Evolutionary conservation across 2,113 vertebrate species (phyloP).

Genomic region (Poeciliopsis retropinna): DNA sequence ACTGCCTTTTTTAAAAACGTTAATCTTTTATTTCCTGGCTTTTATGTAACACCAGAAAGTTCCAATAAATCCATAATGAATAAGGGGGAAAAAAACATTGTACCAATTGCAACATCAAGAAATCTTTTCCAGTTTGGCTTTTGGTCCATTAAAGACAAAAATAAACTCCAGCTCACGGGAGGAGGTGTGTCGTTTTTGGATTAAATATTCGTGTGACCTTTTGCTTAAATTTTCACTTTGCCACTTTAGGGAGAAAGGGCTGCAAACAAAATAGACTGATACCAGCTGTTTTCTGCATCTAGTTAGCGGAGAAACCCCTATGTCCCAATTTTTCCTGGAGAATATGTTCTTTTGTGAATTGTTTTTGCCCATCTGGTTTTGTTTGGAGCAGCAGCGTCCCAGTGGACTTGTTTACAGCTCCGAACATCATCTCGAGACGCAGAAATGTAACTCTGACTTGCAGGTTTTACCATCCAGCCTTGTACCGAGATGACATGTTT

Average conservation of each 20-base stretch:
- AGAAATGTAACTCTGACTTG: slow-evolving; percentile 40
- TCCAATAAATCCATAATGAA: background rate
- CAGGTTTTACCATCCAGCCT: slow-evolving; percentile 28
- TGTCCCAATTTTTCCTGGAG: slow-evolving; percentile 53
- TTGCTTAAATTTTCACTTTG: slow-evolving; percentile 28
- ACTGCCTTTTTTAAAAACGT: background rate
- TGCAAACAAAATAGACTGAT: slow-evolving; percentile 28
- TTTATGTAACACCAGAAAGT: background rate
- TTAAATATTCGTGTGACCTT: slow-evolving; percentile 19
- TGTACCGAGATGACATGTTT: slow-evolving; percentile 44
- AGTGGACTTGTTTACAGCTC: slow-evolving; percentile 66
- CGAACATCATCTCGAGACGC: slow-evolving; percentile 61
- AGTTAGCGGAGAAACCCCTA: slow-evolving; percentile 53
- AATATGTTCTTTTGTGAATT: slow-evolving; percentile 68
- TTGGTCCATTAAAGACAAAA: slow-evolving; percentile 12
- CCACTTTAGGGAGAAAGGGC: slow-evolving; percentile 22
- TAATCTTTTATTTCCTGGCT: background rate
- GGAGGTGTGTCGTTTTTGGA: background rate
- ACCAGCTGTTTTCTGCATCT: slow-evolving; percentile 65
- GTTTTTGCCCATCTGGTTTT: slow-evolving; percentile 63
- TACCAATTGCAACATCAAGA: background rate
- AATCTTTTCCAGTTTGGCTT: slow-evolving; percentile 4
- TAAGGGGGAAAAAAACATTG: background rate
- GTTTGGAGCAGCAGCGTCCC: slow-evolving; percentile 41
- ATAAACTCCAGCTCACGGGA: slow-evolving; percentile 2